Base-by-base conservation (phyloP, 2,113 vertebrate genomes). In the Protobothrops mucrosquamatus region DNA sequence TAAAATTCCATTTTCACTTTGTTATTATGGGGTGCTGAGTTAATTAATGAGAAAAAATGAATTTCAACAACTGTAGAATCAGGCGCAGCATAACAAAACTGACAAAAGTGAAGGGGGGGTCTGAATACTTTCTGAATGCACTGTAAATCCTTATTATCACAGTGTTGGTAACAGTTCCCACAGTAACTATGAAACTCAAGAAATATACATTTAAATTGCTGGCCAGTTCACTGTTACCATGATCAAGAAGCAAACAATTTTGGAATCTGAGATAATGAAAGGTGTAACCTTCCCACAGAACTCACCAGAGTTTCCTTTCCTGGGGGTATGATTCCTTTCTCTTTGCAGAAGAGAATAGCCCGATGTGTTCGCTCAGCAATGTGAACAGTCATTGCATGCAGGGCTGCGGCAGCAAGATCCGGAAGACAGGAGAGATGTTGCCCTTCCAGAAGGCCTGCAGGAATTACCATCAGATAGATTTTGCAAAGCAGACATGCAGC, bases 311-410 rank as follows among this genome's bases (percentile, higher is more conserved):
- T 95, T 86, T 99, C 97, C 52, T 95, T 96, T 93, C 55, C 93
- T 0, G 97, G 85, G 1, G 97, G 56, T 54, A 99, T 94, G 91
- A 99, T 95, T 57, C 90, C 88, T 34, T 96, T 98, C n/a, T 96
- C 97, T 91, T 96, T 97, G 95, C 99, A 99, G 96, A 99, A 99
- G 55, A 99, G 96, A 96, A 99, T 97, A 94, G 99, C 99, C 0
- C 99, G 98, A 18, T 98, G 98, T 0, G 99, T 99, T 39, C 98
- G 97, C 94, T 98, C 98, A 1, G 98, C 98, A 3, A 99, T 96
- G 90, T 99, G 99, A 92, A 95, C 93, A 0, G 98, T 97, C 1
- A 98, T 96, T 0, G 97, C 94, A 1, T 99, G 98, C 94, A 99
- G 99, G 0, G 97, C 95, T 0, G 98, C 98, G n/a, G 99, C 98